Conservation (phyloP, 2,888 invertebrate species). For the Fragum fragum region DNA sequence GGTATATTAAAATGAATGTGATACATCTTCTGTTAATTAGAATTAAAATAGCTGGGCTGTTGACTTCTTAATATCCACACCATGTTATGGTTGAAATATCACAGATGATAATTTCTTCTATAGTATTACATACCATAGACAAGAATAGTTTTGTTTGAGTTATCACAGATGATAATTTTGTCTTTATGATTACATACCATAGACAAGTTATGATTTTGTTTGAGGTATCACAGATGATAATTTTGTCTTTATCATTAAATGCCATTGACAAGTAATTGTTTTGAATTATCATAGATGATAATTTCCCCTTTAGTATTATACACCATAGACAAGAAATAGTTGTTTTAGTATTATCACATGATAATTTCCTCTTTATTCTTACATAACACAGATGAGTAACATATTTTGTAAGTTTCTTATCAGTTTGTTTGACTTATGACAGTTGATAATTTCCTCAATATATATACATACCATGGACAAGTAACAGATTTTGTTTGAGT, state of each 20-base stretch:
- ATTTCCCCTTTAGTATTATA: constrained; percentile 88
- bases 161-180: too few species aligned
- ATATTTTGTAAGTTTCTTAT: too few species aligned
- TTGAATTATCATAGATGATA: constrained; percentile 94
- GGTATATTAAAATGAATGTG: too few species aligned
- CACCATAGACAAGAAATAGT: neutral
- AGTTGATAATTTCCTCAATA: constrained; percentile 92
- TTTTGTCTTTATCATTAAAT: constrained; percentile 89
- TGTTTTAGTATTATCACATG: too few species aligned
- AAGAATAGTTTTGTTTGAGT: too few species aligned
- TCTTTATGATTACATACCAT: constrained; percentile 89
- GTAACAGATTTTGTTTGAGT: constrained; percentile 93
- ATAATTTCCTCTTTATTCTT: too few species aligned
- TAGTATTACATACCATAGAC: too few species aligned
- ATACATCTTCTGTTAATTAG: too few species aligned
- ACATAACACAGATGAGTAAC: constrained; percentile 93
- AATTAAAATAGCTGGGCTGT: too few species aligned
- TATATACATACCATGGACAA: constrained; percentile 91
- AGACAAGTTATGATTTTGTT: constrained; percentile 94
- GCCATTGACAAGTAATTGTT: constrained; percentile 95
- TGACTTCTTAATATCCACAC: too few species aligned
- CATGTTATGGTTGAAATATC: too few species aligned
- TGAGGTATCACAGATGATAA: constrained; percentile 94
- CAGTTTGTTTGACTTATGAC: constrained; percentile 94
- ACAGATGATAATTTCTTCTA: too few species aligned